Evolutionary conservation across 2,797 vertebrate genomes (phyloP).

Genomic region (Gambusia yucatana): DNA sequence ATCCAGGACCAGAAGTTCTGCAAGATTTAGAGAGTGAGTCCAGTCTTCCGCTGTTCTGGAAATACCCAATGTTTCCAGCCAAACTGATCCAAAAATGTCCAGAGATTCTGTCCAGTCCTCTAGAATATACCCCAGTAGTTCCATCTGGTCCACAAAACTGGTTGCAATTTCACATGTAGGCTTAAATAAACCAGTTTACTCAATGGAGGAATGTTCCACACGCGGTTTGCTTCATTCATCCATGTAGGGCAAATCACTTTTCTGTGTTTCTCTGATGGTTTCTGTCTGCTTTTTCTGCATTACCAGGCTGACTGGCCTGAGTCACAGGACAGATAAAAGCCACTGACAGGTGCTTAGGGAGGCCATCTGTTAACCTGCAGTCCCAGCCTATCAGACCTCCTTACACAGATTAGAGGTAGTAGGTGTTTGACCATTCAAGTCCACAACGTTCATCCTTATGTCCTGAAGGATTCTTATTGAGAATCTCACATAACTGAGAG

Average conservation of each 20-base stretch:
- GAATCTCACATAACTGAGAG: conserved; percentile 1
- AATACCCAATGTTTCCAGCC: conserved; percentile 56
- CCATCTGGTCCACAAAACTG: conserved; percentile 34
- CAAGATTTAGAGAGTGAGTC: conserved; percentile 66
- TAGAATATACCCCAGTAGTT: conserved; percentile 43
- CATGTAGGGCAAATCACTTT: background rate
- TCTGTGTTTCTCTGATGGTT: background rate
- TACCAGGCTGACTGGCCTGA: conserved; percentile 21
- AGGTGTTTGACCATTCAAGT: conserved; percentile 7
- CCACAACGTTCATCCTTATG: background rate
- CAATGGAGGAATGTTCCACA: background rate
- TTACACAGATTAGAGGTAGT: conserved; percentile 34
- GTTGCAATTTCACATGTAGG: background rate
- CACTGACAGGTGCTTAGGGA: conserved; percentile 60
- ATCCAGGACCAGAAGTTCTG: conserved; percentile 71
- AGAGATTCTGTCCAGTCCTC: conserved; percentile 65
- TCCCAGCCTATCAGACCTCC: conserved; percentile 26
- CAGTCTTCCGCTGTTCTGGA: conserved; percentile 50
- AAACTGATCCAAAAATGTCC: conserved; percentile 68
- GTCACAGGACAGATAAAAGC: conserved; percentile 44
- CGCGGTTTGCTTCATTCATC: background rate
- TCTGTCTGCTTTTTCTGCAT: conserved; percentile 22
- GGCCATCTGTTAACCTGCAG: conserved; percentile 67
- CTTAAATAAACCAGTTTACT: background rate
- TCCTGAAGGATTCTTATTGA: conserved; percentile 7